phyloP scores from a whole-genome alignment of 1,140 invertebrate species.

The Diorhabda sublineata region DNA sequence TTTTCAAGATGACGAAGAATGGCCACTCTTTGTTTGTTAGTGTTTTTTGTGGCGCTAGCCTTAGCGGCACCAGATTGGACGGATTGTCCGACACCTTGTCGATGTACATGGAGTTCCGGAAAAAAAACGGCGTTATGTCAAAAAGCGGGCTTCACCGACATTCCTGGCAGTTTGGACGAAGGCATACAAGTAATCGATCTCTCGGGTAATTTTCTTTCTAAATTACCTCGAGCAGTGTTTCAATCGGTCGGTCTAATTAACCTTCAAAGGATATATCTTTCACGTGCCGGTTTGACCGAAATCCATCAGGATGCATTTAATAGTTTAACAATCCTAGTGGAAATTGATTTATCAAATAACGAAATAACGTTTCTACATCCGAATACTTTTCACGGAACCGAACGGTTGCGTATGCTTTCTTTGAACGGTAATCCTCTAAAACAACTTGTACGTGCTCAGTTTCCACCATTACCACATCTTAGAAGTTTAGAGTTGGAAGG shows the following conservation, averaged over 20 bases:
- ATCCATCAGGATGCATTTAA: conserved; percentile 79
- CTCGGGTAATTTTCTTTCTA: conserved; percentile 71
- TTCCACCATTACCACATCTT: conserved; percentile 67
- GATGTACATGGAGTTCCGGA: conserved; percentile 84
- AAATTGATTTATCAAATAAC: conserved; percentile 79
- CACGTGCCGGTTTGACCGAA: conserved; percentile 66
- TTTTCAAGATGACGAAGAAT: conserved; percentile 35
- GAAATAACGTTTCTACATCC: conserved; percentile 61
- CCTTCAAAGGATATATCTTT: conserved; percentile 75
- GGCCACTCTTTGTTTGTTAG: conserved; percentile 38
- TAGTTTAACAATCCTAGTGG: conserved; percentile 80
- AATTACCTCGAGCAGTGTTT: conserved; percentile 76
- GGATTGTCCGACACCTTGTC: conserved; percentile 73
- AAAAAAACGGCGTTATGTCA: conserved; percentile 82
- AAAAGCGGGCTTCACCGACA: conserved; percentile 67
- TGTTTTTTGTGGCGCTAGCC: conserved; percentile 44
- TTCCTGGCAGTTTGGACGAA: conserved; percentile 69
- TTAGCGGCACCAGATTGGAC: conserved; percentile 70
- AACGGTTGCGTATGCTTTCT: conserved; percentile 63
- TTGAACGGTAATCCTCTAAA: conserved; percentile 69
- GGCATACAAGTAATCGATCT: conserved; percentile 84
- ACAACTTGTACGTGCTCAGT: conserved; percentile 59
- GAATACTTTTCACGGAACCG: conserved; percentile 71
- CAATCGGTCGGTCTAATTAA: conserved; percentile 73
- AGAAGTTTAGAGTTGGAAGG: conserved; percentile 69